Conservation (phyloP, 2,888 invertebrate species). For the Sminthurinus aureus region DNA sequence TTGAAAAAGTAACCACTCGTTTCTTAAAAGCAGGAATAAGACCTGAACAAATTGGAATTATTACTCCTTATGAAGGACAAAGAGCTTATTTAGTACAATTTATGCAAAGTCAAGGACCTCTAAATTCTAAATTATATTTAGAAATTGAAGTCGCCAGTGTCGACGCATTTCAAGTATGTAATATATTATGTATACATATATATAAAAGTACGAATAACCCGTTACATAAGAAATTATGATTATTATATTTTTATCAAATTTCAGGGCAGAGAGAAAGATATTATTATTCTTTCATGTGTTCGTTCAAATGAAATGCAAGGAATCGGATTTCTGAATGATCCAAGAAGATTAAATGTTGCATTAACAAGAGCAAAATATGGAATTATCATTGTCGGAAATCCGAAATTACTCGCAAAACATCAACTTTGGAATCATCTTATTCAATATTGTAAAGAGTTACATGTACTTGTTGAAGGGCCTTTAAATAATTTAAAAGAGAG, state of each 20-base stretch:
- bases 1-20: constrained; percentile 96
- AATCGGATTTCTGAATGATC: constrained; percentile 98
- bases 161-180: constrained; percentile 86
- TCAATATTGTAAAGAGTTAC: constrained; percentile 96
- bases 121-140: constrained; percentile 96
- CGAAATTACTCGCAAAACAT: constrained; percentile 97
- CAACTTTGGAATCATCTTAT: constrained; percentile 98
- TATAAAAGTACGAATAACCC: not conserved
- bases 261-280: constrained; percentile 98
- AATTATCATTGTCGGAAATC: constrained; percentile 98
- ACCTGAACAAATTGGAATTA: constrained; percentile 98
- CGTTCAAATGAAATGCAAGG: constrained; percentile 95
- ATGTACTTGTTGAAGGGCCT: constrained; percentile 96
- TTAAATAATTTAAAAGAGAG: constrained; percentile 96
- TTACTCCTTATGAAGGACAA: constrained; percentile 99
- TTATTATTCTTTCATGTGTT: constrained; percentile 99
- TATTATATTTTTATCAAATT: not conserved
- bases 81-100: constrained; percentile 94
- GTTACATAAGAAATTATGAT: not conserved
- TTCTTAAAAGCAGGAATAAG: constrained; percentile 94
- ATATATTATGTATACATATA: not conserved
- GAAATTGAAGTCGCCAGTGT: constrained; percentile 99
- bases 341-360: constrained; percentile 96
- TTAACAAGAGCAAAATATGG: constrained; percentile 97
- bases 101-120: constrained; percentile 98